These are phyloP conservation scores for Adineta ricciae DNA, from an alignment of 2,888 invertebrate genomes.

Conservation along the genomic window DNA sequence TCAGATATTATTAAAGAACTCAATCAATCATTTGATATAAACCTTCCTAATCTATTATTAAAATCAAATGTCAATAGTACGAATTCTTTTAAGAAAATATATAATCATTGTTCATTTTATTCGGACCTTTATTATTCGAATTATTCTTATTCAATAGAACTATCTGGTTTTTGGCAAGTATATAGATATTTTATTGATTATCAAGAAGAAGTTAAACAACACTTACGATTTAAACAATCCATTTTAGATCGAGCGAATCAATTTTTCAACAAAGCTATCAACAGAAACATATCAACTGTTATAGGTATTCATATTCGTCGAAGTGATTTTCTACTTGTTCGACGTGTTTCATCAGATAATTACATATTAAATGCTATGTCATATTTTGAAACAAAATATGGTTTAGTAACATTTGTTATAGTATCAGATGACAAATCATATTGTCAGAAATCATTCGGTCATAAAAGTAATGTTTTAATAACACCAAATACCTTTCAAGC, in stretches of 20 bases:
- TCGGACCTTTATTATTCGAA: no score
- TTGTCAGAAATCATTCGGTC: neutral
- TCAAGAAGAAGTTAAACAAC: neutral
- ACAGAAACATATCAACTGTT: neutral
- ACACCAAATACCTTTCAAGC: neutral
- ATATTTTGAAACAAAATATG: neutral
- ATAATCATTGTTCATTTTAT: no score
- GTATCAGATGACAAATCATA: neutral
- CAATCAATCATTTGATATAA: no score
- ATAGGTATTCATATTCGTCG: neutral
- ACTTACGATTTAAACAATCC: neutral
- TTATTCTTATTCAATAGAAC: neutral
- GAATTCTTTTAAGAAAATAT: neutral
- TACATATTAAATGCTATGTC: neutral
- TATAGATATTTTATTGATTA: conserved; percentile 1
- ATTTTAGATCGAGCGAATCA: neutral
- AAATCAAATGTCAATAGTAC: neutral
- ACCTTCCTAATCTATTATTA: no score
- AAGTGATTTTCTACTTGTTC: neutral
- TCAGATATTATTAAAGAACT: no score
- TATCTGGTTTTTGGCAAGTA: neutral
- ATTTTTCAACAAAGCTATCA: no score
- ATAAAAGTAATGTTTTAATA: neutral
- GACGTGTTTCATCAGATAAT: neutral
- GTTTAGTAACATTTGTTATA: neutral